These are phyloP conservation scores for Bombus polaris DNA, from an alignment of 1,140 invertebrate species.

Conservation along the genomic window DNA sequence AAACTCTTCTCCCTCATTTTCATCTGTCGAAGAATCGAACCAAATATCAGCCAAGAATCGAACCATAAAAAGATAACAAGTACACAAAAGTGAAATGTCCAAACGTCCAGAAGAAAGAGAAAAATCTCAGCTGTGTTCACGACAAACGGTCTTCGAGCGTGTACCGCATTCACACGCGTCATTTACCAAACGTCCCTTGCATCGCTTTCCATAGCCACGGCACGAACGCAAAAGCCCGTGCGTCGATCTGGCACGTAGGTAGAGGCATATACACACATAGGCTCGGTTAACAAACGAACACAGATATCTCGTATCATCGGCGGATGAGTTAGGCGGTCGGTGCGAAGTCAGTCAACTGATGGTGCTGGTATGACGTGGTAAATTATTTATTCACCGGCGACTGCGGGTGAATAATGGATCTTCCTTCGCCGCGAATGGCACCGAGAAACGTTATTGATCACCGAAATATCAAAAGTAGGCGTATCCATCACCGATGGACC, in stretches of 20 bases:
- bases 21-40: too few relatives aligned
- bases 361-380: constrained; percentile 72
- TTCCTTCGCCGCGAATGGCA: constrained; percentile 71
- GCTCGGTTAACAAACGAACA: constrained; percentile 32
- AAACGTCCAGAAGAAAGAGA: background rate
- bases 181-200: constrained; percentile 10
- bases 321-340: constrained; percentile 46
- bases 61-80: too few relatives aligned
- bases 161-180: background rate
- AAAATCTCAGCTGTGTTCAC: background rate
- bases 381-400: constrained; percentile 78
- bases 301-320: constrained; percentile 62
- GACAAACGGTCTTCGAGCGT: background rate
- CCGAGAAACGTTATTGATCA: constrained; percentile 76
- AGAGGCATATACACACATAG: background rate
- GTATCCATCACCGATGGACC: constrained; percentile 74
- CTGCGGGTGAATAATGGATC: constrained; percentile 74
- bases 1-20: too few relatives aligned
- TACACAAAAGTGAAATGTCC: too few relatives aligned
- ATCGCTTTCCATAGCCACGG: background rate
- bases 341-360: constrained; percentile 64
- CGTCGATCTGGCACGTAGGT: background rate
- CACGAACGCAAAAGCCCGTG: background rate
- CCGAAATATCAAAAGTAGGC: constrained; percentile 77
- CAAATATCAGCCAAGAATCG: too few relatives aligned